Percentiles rank a stretch among this genome's conserved stretches.
phyloP scores from a whole-genome alignment of 92 coral and sea anemone genomes.

The Zoanthus solanderi region DNA sequence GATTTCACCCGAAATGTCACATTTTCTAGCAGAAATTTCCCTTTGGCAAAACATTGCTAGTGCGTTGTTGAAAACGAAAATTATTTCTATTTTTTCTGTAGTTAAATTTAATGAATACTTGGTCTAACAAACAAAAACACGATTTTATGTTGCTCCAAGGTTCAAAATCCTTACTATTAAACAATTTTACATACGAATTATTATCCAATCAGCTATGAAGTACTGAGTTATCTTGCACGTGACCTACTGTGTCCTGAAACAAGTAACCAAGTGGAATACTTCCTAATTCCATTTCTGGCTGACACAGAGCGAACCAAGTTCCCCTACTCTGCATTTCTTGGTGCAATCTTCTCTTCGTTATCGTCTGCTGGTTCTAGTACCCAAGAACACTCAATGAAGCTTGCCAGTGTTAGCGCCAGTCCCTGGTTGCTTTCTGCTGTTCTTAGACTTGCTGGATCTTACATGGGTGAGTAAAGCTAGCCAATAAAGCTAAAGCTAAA shows the following conservation, averaged over 20 bases:
- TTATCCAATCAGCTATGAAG: slow-evolving; percentile 20
- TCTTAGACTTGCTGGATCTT: slow-evolving; percentile 14
- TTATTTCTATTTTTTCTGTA: no score
- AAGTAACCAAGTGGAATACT: slow-evolving; percentile 35
- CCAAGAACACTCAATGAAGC: background rate
- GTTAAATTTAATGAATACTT: no score
- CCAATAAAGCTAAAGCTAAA: background rate
- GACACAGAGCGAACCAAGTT: background rate
- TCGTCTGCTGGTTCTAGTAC: background rate
- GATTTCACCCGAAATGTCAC: no score
- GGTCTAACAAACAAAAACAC: background rate
- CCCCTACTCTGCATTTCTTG: slow-evolving; percentile 46
- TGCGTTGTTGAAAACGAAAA: no score
- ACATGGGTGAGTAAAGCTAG: slow-evolving; percentile 17
- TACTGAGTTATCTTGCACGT: slow-evolving; percentile 17
- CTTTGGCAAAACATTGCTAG: no score
- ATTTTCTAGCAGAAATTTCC: no score
- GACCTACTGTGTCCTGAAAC: slow-evolving; percentile 38
- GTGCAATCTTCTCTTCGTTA: slow-evolving; percentile 25
- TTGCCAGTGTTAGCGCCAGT: slow-evolving; percentile 13
- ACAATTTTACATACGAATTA: background rate
- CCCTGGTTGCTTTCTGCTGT: slow-evolving; percentile 47
- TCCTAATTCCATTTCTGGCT: slow-evolving; percentile 35
- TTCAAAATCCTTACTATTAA: background rate
- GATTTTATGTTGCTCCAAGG: background rate